Base-by-base conservation (phyloP, 2,797 vertebrate genomes). In the Diplodus puntazzo region DNA sequence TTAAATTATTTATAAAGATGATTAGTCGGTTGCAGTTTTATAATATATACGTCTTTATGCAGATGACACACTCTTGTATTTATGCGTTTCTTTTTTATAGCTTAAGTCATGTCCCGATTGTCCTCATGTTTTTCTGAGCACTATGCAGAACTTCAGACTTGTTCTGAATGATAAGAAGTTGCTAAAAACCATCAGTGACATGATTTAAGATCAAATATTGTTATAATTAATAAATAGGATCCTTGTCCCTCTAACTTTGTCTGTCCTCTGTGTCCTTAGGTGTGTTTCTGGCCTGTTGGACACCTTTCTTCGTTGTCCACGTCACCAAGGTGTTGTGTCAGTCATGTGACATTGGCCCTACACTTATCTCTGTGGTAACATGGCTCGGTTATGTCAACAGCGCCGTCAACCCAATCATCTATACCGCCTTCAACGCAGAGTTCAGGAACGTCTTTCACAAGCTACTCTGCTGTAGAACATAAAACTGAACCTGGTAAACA, bases 381-480 rank as follows among this genome's bases (percentile, higher is more conserved):
- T 96, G 95, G 95, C 92, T 96, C 1, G 95, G 95, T 50, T 96
- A 96, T 8, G 94, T 95, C 69, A 96, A 95, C 92, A 96, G 95
- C 4, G 94, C 95, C 0, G 84, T 96, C 53, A 96, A 96, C 83
- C 95, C 95, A 9, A 94, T 96, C 63, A 96, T 96, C 82, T 96
- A 96, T 91, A 96, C 95, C 0, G 91, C 89, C 53, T 96, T 96
- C 79, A 96, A 96, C 10, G 69, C 88, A 0, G 95, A 96, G 82
- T 96, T 96, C 87, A 92, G 95, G 69, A 95, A 90, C 0, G 94
- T 95, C 64, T 95, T 96, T 92, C 92, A 95, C 75, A 95, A 94
- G 84, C 87, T 95, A 34, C 87, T 96, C 71, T 94, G 91, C 85
- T 94, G 94, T 72, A 83, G 80, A 62, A 84, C 85, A 5, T 94